A percentile compares a stretch with the other conserved stretches of the same genome.
Conservation (phyloP, 1,140 invertebrate species). For the Drosophila mayri region DNA sequence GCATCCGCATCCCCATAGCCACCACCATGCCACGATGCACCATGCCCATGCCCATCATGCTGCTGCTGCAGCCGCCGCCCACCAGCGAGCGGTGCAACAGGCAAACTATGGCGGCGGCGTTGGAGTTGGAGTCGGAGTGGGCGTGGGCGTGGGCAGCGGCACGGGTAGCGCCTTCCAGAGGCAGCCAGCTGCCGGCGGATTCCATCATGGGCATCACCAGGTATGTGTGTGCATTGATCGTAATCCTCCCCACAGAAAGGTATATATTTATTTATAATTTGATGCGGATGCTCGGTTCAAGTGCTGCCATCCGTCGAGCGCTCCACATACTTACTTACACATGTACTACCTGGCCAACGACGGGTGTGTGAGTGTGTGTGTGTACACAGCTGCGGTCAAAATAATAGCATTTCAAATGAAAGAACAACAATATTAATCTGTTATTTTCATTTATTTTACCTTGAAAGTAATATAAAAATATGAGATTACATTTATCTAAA, state of each 20-base stretch:
- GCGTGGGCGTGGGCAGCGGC: conserved; percentile 70
- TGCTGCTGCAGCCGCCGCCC: conserved; percentile 48
- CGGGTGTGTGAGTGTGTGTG: conserved; percentile 6
- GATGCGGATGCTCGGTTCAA: conserved; percentile 62
- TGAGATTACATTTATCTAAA: background rate
- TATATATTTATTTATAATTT: conserved; percentile 56
- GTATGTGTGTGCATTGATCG: conserved; percentile 63
- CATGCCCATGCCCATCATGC: conserved; percentile 64
- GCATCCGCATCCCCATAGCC: conserved; percentile 46
- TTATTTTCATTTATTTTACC: background rate
- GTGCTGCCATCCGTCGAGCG: conserved; percentile 62
- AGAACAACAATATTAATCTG: conserved; percentile 4
- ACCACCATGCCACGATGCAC: conserved; percentile 45
- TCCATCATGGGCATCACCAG: conserved; percentile 84
- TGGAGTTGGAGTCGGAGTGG: conserved; percentile 35
- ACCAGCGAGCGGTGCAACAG: conserved; percentile 63
- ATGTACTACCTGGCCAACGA: conserved; percentile 14
- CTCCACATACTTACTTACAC: conserved; percentile 27
- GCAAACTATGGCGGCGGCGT: conserved; percentile 51
- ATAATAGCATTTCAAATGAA: conserved; percentile 7
- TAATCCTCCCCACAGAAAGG: conserved; percentile 56
- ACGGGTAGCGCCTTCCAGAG: conserved; percentile 81
- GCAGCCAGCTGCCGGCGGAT: conserved; percentile 69
- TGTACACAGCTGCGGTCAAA: conserved; percentile 17
- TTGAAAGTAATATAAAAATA: background rate